Base-by-base conservation (phyloP, 2,113 vertebrate genomes). In the Cettia cetti region DNA sequence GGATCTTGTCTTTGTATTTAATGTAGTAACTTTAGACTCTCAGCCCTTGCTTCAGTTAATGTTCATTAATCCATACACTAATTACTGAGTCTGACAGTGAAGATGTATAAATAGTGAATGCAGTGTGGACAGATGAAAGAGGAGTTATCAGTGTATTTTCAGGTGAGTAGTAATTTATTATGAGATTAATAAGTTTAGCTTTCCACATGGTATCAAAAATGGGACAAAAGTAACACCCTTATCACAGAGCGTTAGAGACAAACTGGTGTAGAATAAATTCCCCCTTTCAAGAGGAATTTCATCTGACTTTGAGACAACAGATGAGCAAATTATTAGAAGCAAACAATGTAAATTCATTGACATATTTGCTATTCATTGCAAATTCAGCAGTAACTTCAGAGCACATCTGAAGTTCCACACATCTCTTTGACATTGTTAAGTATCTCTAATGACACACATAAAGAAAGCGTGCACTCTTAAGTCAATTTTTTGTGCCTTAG, bases 341-440 rank as follows among this genome's bases (percentile, higher is more conserved):
- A 68, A 82, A 59, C 24, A 63, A 27, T 53, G 49, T 17, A 82
- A 91, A 84, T 92, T 86, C 50, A 74, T 66, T 81, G 79, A 77
- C 9, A 71, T 74, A 59, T 45, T 59, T 74, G 40, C 21, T 70
- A 47, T 90, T 86, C 5, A 3, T 57, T 82, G 63, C 64, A 83
- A 92, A 89, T 69, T 94, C 90, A 95, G 74, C 82, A 85, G 24
- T 72, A 54, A 47, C 63, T 90, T 82, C 49, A 74, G 47, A 92
- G 33, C 31, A 64, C 11, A 56, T n/a, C n/a, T n/a, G n/a, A 61
- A 75, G 18, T 60, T 78, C 60, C 54, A 72, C 28, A 37, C 3
- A 12, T 45, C n/a, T 85, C 64, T 82, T 56, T 0, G 0, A 63
- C 74, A 66, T 26, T 61, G 12, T 63, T 93, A 86, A 81, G 50